Evolutionary conservation across 2,888 invertebrate species (phyloP), one percentile per base, ranked within the genome.

Genomic region (Orchestes rusci): DNA sequence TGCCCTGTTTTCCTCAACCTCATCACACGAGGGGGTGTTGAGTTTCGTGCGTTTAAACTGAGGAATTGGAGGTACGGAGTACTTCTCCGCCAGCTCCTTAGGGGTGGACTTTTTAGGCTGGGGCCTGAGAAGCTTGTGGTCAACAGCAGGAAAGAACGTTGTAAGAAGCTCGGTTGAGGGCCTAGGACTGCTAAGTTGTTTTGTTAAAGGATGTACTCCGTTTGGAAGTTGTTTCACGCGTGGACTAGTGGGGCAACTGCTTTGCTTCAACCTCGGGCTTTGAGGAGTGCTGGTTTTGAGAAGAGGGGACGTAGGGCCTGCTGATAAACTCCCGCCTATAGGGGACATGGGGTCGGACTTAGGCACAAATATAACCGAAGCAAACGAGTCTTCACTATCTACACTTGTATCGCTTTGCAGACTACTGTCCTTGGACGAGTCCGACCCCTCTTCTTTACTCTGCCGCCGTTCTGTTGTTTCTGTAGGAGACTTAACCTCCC

Each of bases 361-460:
- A 43, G 91, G 90, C 59, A 91, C 84, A 63, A 84, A 91, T 61
- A 93, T 92, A 33, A 93, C 92, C 51, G 91, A 91, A 45, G 91
- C 90, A 62, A 92, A 90, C 66, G 90, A 91, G 61, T 93, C 92
- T 66, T 93, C 92, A 1, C 90, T 90, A 66, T 93, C 93, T 23
- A 92, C 87, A 69, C 91, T 91, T 1, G 92, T 92, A 63, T 93
- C 93, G 65, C 91, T 91, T 68, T 92, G 92, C 46, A 92, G 74
- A 64, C 91, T 91, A 64, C 89, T 86, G 58, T 88, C 88, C 68
- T 88, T 88, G 2, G 87, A 87, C 4, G 87, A 87, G 63, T 88
- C 88, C 0, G 91, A 91, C 10, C 90, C 90, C 58, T 90, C 90
- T 67, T 91, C 91, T 53, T 81, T 79, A 0, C 90, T 90, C 59